These are phyloP conservation scores for Listronotus oregonensis DNA, from an alignment of 1,140 invertebrate species.

Conservation along the genomic window DNA sequence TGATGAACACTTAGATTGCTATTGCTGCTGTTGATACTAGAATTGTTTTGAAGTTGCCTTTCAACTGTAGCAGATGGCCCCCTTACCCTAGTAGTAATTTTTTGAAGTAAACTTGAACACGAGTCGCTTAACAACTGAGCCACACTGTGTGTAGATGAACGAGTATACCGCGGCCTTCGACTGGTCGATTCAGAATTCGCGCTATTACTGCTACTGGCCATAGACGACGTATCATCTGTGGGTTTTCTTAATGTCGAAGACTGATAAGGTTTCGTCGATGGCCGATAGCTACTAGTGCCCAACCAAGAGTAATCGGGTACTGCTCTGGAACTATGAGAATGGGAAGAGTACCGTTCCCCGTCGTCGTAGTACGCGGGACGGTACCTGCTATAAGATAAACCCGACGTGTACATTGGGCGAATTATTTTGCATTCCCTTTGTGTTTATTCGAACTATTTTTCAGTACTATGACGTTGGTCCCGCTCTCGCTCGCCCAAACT, in stretches of 20 bases:
- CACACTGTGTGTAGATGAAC: conserved; percentile 79
- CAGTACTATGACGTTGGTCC: conserved; percentile 16
- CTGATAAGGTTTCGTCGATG: conserved; percentile 43
- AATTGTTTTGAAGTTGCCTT: conserved; percentile 49
- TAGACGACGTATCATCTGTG: conserved; percentile 36
- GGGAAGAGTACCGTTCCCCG: conserved; percentile 39
- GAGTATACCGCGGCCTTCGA: conserved; percentile 69
- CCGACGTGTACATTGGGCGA: conserved; percentile 47
- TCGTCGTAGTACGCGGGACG: conserved; percentile 46
- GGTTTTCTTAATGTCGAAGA: conserved; percentile 28
- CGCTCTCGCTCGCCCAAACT: conserved; percentile 22
- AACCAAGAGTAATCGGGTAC: conserved; percentile 35
- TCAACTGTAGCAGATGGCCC: conserved; percentile 64
- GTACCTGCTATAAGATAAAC: conserved; percentile 47
- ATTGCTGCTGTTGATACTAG: background rate
- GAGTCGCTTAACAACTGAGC: conserved; percentile 82
- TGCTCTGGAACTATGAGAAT: conserved; percentile 16
- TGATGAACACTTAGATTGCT: conserved; percentile 23
- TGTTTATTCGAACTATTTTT: conserved; percentile 15
- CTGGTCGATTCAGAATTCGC: conserved; percentile 53
- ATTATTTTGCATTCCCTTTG: conserved; percentile 37
- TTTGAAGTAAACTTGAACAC: conserved; percentile 79
- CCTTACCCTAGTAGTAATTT: conserved; percentile 71
- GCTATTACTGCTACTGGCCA: conserved; percentile 39
- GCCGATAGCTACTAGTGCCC: conserved; percentile 11